Percentiles rank a stretch among this genome's conserved stretches.
Evolutionary conservation across 2,797 vertebrate genomes (phyloP).

Genomic region (Muscicapa comitata): DNA sequence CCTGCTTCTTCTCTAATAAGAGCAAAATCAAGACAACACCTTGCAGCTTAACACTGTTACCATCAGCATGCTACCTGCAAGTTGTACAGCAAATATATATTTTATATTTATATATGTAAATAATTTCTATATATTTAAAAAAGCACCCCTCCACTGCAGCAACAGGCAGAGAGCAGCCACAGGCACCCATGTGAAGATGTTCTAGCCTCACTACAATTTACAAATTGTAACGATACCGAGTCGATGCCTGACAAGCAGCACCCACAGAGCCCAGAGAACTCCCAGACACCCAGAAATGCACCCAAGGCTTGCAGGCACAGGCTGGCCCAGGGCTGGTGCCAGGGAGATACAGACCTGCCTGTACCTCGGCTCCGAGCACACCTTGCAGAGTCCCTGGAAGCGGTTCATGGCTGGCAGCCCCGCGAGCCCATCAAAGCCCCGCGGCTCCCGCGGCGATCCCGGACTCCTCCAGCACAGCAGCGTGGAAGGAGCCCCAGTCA

Average conservation of each 20-base stretch:
- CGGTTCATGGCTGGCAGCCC: conserved; percentile 82
- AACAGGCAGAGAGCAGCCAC: neutral
- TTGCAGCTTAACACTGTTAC: neutral
- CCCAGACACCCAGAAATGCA: accelerated
- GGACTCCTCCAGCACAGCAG: conserved; percentile 49
- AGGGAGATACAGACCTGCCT: conserved; percentile 81
- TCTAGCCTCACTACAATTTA: neutral
- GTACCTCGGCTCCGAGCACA: conserved; percentile 88
- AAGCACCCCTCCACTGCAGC: neutral
- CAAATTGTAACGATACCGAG: accelerated
- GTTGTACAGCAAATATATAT: neutral
- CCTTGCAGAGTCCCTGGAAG: conserved; percentile 86
- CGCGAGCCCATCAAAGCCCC: conserved; percentile 66
- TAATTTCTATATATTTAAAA: neutral
- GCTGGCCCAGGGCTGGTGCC: accelerated
- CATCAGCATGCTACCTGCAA: accelerated
- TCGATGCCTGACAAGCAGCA: neutral
- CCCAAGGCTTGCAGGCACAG: accelerated
- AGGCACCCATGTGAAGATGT: neutral
- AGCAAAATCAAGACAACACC: neutral
- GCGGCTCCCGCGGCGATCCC: conserved; percentile 40
- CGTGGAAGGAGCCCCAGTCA: conserved; percentile 78
- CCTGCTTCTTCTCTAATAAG: neutral
- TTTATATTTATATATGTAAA: neutral
- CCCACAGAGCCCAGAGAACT: neutral